Percentiles rank a stretch among this genome's conserved stretches.
Evolutionary conservation across 2,113 vertebrate species (phyloP).

Genomic region (Edolisoma coerulescens): DNA sequence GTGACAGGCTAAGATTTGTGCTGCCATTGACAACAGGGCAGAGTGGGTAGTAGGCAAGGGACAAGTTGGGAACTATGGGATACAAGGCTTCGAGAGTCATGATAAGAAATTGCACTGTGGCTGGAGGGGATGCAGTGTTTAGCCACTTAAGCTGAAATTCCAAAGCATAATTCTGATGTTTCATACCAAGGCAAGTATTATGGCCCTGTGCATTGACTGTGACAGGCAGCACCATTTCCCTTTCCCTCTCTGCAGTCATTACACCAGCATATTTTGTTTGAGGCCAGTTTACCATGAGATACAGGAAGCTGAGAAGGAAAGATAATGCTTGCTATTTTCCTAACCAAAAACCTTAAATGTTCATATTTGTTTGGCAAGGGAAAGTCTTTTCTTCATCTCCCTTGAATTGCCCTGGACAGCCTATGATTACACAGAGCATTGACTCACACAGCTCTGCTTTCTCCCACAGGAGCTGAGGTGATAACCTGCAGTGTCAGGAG

Average conservation of each 20-base stretch:
- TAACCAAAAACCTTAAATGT: not conserved
- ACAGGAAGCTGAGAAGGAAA: not conserved
- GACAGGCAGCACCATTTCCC: not conserved
- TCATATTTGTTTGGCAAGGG: not conserved
- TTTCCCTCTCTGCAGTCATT: not conserved
- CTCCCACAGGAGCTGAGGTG: not conserved
- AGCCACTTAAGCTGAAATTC: not conserved
- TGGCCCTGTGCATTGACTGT: not conserved
- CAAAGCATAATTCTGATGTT: not conserved
- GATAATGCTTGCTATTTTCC: not conserved
- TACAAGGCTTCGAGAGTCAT: not conserved
- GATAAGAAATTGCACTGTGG: not conserved
- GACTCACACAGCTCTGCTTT: not conserved
- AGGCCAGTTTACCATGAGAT: not conserved
- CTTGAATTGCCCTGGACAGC: not conserved
- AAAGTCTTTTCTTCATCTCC: not conserved
- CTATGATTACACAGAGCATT: not conserved
- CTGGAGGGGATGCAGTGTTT: not conserved
- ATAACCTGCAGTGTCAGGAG: not conserved
- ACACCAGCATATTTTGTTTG: not conserved
- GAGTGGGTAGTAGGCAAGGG: not conserved
- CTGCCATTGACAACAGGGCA: not conserved
- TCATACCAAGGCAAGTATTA: not conserved
- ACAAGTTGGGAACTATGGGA: not conserved
- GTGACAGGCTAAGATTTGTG: not conserved